Percentiles rank a stretch among this genome's conserved stretches.
These are phyloP conservation scores for Calosoma granatense DNA, from an alignment of 1,140 invertebrate genomes.

Conservation along the genomic window DNA sequence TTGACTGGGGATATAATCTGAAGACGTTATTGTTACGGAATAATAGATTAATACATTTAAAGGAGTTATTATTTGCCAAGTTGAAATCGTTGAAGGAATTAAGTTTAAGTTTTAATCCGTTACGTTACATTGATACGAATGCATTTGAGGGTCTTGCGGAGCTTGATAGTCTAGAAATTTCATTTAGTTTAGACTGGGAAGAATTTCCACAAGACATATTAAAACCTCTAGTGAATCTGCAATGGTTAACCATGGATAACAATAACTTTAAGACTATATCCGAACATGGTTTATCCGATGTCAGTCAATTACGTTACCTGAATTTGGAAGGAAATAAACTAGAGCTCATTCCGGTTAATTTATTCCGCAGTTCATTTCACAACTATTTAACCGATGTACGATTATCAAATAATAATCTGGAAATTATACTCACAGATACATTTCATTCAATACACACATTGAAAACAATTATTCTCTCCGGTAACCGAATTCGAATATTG, in stretches of 20 bases:
- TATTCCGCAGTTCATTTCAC: constrained; percentile 57
- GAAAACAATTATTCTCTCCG: constrained; percentile 54
- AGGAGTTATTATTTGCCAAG: constrained; percentile 54
- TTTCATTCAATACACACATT: constrained; percentile 49
- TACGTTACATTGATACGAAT: constrained; percentile 59
- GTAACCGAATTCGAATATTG: constrained; percentile 49
- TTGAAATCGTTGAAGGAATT: constrained; percentile 63
- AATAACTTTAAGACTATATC: constrained; percentile 64
- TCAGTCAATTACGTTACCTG: constrained; percentile 59
- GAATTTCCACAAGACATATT: constrained; percentile 59
- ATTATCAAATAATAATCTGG: constrained; percentile 56
- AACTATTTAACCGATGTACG: constrained; percentile 59
- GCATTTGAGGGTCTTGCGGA: constrained; percentile 59
- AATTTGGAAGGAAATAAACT: constrained; percentile 73
- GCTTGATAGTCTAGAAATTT: constrained; percentile 66
- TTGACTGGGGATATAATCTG: constrained; percentile 66
- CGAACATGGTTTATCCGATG: constrained; percentile 43
- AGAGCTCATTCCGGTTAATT: constrained; percentile 41
- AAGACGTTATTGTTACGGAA: constrained; percentile 68
- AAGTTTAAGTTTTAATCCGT: constrained; percentile 72
- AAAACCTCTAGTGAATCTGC: constrained; percentile 52
- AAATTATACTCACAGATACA: constrained; percentile 42
- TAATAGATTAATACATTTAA: constrained; percentile 64
- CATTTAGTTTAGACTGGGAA: constrained; percentile 65
- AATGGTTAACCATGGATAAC: constrained; percentile 75